Base-by-base conservation (phyloP, 2,797 vertebrate genomes). In the Sandelia bainsii region DNA sequence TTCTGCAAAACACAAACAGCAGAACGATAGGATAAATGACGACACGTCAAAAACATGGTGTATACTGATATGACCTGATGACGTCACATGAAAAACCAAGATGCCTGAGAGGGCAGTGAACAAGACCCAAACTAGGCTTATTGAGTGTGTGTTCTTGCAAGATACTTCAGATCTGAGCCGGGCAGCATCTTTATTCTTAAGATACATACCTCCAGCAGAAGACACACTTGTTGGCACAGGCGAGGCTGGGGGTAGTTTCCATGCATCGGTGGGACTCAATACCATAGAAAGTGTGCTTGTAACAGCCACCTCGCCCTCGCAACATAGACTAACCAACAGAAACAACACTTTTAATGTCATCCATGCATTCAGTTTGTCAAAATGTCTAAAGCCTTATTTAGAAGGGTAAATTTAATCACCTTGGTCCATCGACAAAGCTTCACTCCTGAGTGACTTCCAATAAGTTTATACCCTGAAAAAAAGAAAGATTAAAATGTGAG, bases 401-500 rank as follows among this genome's bases (percentile, higher is more conserved):
- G 20, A 51, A 29, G 42, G 34, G 22, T 25, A 27, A 23, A 61
- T 57, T 25, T 32, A 6, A 0, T 82, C 93, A 99, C 97, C 96
- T 99, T 99, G 58, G 97, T 97, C 98, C 98, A 99, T 9, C 97
- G 94, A 83, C 98, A 99, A 1, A 98, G 96, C 88, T 99, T 99
- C 84, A 98, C 96, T 56, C 97, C 97, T 0, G 97, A 98, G 76
- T 99, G 98, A 87, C 96, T 97, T 85, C 98, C 98, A 51, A 98
- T 97, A 66, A 99, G 91, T 84, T 93, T 96, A 86, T 98, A 99
- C 9, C 97, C 98, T 99, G 89, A 22, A 25, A 25, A 25, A 86
- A 59, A 76, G 51, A 81, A 9, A 69, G 3, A 48, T 73, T 25
- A 58, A 2, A 4, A 32, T 8, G 52, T 56, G 56, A 63, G 65